Evolutionary conservation across 2,797 vertebrate species (phyloP).

Genomic region (Xenentodon cancila): DNA sequence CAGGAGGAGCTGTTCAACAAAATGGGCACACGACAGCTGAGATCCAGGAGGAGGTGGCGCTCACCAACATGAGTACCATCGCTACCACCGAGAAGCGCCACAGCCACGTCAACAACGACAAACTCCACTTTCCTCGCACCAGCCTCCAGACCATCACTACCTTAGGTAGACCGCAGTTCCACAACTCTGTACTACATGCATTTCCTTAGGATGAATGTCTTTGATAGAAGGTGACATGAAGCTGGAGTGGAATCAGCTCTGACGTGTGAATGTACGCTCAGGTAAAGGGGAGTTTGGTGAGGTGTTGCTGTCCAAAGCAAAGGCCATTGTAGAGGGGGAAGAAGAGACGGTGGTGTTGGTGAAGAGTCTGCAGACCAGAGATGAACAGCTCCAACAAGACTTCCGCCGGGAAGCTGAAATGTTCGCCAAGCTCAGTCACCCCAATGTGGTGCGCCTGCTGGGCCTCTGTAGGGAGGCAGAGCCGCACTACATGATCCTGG

Average conservation of each 20-base stretch:
- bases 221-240: neutral
- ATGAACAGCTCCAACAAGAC: slow-evolving; percentile 91
- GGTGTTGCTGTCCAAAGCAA: slow-evolving; percentile 94
- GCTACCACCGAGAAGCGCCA: slow-evolving; percentile 88
- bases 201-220: neutral
- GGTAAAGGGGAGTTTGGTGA: slow-evolving; percentile 97
- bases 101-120: slow-evolving; percentile 86
- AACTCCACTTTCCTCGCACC: slow-evolving; percentile 89
- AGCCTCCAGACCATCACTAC: slow-evolving; percentile 94
- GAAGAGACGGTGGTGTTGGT: slow-evolving; percentile 92
- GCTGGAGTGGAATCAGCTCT: neutral
- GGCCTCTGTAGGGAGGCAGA: slow-evolving; percentile 92
- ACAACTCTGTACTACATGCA: neutral
- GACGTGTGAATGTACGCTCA: slow-evolving; percentile 56
- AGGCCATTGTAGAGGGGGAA: slow-evolving; percentile 85
- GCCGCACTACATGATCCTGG: slow-evolving; percentile 95
- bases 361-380: slow-evolving; percentile 92
- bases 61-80: slow-evolving; percentile 87
- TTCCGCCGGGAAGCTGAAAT: slow-evolving; percentile 95
- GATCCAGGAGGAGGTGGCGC: slow-evolving; percentile 95
- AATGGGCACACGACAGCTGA: slow-evolving; percentile 93
- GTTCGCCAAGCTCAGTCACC: slow-evolving; percentile 94
- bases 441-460: slow-evolving; percentile 90
- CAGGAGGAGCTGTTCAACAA: slow-evolving; percentile 88
- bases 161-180: slow-evolving; percentile 80